Evolutionary conservation across 2,797 vertebrate species (phyloP), one percentile per base, ranked within the genome.

Genomic region (Crocodylus rhombifer): DNA sequence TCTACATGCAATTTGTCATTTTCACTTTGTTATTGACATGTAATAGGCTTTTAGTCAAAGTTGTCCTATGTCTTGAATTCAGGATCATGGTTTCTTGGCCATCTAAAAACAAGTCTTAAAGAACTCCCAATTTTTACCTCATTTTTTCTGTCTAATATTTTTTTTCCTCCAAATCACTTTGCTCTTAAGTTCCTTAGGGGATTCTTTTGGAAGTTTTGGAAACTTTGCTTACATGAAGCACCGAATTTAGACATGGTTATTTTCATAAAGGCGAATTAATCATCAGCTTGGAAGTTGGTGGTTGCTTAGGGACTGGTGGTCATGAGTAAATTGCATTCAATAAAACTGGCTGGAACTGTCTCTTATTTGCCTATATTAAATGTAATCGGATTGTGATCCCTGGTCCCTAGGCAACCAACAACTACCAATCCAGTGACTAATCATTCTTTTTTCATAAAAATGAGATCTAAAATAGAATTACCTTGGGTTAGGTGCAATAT

Each of bases 401-500:
- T 0, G 0, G 94, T 97, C 78, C 95, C 96, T 88, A 93, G 92
- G 94, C 91, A 95, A 95, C 95, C 93, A 91, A 28, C n/a, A 91
- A 78, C 77, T 75, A 93, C 76, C 91, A 94, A 95, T 93, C 87
- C 94, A 92, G 33, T 55, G 91, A 93, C 94, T 97, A 95, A 95
- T 93, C 95, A 63, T 86, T 84, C 55, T 92, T 93, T 90, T 89
- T 94, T 87, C 85, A 36, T 92, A 86, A 42, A 95, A 96, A 97
- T 93, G 85, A 96, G 67, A 82, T 95, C 87, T 81, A 91, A 92
- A 94, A 92, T 80, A 91, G 76, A 91, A 58, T 26, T 91, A 73
- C 67, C 15, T 86, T 82, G 51, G 88, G 67, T 90, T 94, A 92
- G 93, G 61, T 0, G 0, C 1, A 1, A 82, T 0, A 0, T 69